These are phyloP conservation scores for Pocillopora verrucosa DNA, from an alignment of 64 coral and sea anemone species.

Conservation along the genomic window DNA sequence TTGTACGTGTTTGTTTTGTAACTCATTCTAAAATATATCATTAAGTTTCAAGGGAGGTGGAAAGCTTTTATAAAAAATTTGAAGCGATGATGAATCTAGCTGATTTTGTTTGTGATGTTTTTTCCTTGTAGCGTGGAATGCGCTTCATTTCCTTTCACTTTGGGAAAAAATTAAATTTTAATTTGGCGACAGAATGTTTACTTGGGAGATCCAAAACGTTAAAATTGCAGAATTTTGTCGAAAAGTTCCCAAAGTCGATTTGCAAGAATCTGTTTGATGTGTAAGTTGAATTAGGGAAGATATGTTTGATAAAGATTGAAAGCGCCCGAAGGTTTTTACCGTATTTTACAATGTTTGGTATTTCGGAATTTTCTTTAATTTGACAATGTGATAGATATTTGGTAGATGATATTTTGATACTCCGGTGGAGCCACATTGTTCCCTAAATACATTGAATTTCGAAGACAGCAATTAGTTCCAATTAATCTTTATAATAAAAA, in stretches of 20 bases:
- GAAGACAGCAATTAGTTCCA: constrained; percentile 95
- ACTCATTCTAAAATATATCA: neutral
- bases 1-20: constrained; percentile 11
- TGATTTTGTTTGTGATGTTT: neutral
- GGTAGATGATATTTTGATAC: constrained; percentile 52
- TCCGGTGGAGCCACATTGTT: constrained; percentile 45
- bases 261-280: neutral
- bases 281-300: neutral
- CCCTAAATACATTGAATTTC: constrained; percentile 94
- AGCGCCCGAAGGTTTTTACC: neutral
- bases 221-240: constrained; percentile 59
- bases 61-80: neutral
- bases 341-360: constrained; percentile 1
- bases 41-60: neutral
- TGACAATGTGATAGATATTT: constrained; percentile 25
- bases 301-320: neutral
- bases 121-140: constrained; percentile 6
- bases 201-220: constrained; percentile 76
- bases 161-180: constrained; percentile 81
- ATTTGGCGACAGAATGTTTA: constrained; percentile 79
- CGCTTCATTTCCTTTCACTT: constrained; percentile 54
- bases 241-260: constrained; percentile 48
- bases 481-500: constrained; percentile 99
- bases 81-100: neutral
- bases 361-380: constrained; percentile 44